Conservation (phyloP, 2,888 invertebrate species). For the Blomia tropicalis region DNA sequence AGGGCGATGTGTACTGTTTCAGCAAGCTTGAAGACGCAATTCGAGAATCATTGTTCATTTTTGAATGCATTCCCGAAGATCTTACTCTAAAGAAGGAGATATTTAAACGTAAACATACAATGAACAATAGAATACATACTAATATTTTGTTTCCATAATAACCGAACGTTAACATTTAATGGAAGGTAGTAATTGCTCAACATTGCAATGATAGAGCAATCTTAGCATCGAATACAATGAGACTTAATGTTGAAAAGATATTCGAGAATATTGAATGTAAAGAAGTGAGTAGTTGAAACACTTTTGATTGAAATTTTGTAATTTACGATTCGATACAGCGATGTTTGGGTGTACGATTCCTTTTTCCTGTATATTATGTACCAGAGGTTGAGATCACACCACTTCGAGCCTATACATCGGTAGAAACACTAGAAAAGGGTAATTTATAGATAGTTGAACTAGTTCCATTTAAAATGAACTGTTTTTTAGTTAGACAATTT, state of each 20-base stretch:
- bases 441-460: too few relatives aligned
- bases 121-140: background rate
- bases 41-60: conserved; percentile 37
- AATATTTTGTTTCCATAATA: background rate
- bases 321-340: too few relatives aligned
- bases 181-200: conserved; percentile 30
- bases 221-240: conserved; percentile 36
- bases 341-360: conserved; percentile 38
- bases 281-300: conserved; percentile 36
- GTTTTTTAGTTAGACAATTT: conserved; percentile 34
- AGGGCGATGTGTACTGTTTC: conserved; percentile 38
- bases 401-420: conserved; percentile 33
- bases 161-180: background rate
- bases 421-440: conserved; percentile 36
- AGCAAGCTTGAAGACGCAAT: conserved; percentile 38
- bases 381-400: conserved; percentile 35
- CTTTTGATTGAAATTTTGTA: too few relatives aligned
- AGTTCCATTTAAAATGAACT: background rate
- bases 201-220: conserved; percentile 33
- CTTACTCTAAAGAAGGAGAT: conserved; percentile 36
- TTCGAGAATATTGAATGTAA: conserved; percentile 33
- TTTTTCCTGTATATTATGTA: conserved; percentile 39
- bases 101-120: conserved; percentile 34
- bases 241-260: conserved; percentile 34
- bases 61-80: conserved; percentile 38